Conservation (phyloP, 1,140 invertebrate species). For the Drosophila santomea region DNA sequence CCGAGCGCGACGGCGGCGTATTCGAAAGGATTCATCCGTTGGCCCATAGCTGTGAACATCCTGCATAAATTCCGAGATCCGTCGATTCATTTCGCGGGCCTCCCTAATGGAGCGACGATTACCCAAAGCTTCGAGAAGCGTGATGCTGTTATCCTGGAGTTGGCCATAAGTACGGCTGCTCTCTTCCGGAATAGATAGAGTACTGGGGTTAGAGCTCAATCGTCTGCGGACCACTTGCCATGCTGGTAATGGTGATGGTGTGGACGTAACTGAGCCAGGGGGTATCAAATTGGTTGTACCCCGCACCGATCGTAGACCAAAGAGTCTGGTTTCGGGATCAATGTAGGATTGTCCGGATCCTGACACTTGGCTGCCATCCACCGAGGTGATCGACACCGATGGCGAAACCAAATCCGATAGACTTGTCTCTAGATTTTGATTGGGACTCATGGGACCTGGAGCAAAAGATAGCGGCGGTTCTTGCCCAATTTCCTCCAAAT, state of each 20-base stretch:
- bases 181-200: neutral
- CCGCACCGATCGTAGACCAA: constrained; percentile 27
- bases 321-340: neutral
- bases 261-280: neutral
- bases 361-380: constrained; percentile 3
- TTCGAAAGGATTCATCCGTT: neutral
- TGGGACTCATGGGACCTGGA: constrained; percentile 3
- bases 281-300: constrained; percentile 34
- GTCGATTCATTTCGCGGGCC: neutral
- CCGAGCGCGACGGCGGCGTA: neutral
- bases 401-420: neutral
- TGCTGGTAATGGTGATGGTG: neutral
- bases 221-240: no score
- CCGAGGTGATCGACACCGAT: constrained; percentile 10
- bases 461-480: neutral
- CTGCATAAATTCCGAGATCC: neutral
- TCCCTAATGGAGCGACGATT: neutral
- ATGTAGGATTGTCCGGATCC: neutral
- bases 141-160: no score
- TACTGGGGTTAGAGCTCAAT: no score
- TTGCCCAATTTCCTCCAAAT: no score
- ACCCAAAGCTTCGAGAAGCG: no score
- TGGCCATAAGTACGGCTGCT: no score
- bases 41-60: neutral
- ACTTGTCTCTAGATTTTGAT: neutral